These are phyloP conservation scores for Eriocheir sinensis DNA, from an alignment of 1,140 invertebrate species.

Conservation along the genomic window DNA sequence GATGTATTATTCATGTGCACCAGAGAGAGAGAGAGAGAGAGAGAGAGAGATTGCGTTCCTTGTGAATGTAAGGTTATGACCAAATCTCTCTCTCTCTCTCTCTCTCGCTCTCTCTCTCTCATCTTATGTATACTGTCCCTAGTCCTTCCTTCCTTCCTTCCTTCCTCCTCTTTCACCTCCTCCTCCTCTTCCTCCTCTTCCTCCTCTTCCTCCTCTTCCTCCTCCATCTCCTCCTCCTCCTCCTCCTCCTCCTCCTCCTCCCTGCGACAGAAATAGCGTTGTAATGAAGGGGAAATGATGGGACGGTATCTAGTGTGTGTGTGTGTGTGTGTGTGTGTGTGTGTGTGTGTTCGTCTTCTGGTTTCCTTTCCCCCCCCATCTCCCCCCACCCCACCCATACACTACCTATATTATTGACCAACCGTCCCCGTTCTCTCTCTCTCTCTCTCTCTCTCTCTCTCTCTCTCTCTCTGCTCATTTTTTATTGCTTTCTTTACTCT, in stretches of 20 bases:
- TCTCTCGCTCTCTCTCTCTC: conserved; percentile 34
- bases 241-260: neutral
- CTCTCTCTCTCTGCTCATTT: neutral
- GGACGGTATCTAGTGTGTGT: neutral
- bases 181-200: neutral
- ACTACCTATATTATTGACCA: neutral
- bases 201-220: neutral
- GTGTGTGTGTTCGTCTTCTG: neutral
- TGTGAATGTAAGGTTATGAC: too few relatives aligned
- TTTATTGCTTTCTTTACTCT: neutral
- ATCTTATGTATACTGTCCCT: neutral
- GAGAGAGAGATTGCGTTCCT: too few relatives aligned
- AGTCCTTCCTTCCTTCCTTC: neutral
- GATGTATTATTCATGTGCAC: too few relatives aligned
- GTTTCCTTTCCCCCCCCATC: neutral
- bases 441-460: neutral
- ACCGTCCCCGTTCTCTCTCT: neutral
- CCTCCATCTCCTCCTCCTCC: neutral
- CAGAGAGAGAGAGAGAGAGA: too few relatives aligned
- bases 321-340: neutral
- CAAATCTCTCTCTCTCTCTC: neutral
- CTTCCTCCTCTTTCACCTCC: neutral
- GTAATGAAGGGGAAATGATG: neutral
- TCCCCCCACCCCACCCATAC: neutral
- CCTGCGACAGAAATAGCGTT: neutral